Evolutionary conservation across 2,888 invertebrate genomes (phyloP).

Genomic region (Chesias legatella): DNA sequence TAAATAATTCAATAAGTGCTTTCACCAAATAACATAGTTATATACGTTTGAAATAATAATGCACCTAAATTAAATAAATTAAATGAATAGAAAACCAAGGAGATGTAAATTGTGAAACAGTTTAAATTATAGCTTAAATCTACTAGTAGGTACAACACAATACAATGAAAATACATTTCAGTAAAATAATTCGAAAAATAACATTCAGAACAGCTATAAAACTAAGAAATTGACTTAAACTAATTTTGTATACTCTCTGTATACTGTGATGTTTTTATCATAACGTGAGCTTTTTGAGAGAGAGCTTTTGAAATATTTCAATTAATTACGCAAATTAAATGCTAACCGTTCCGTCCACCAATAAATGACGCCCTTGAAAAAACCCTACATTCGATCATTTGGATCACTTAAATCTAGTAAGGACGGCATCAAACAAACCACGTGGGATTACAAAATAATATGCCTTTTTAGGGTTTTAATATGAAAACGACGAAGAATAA

Average conservation of each 20-base stretch:
- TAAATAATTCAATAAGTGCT: too few relatives aligned
- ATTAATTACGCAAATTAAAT: conserved; percentile 43
- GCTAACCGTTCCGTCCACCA: conserved; percentile 35
- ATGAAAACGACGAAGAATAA: not conserved
- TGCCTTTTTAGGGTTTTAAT: not conserved
- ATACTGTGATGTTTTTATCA: conserved; percentile 24
- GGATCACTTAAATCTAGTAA: conserved; percentile 37
- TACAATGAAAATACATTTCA: not conserved
- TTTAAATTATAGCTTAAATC: conserved; percentile 9
- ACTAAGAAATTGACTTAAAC: conserved; percentile 8
- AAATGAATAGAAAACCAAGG: too few relatives aligned
- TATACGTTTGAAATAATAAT: too few relatives aligned
- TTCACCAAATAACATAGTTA: too few relatives aligned
- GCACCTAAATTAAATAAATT: too few relatives aligned
- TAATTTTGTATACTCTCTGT: conserved; percentile 6
- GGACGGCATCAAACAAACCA: conserved; percentile 61
- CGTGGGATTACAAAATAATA: conserved; percentile 15
- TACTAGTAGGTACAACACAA: not conserved
- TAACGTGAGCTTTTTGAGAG: conserved; percentile 20
- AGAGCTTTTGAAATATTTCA: conserved; percentile 16
- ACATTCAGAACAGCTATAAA: conserved; percentile 8
- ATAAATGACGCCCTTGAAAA: conserved; percentile 20
- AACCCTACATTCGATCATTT: conserved; percentile 22
- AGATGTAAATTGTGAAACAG: too few relatives aligned
- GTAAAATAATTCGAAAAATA: conserved; percentile 12